A percentile compares a stretch with the other conserved stretches of the same genome.
Conservation (phyloP, 2,797 vertebrate genomes). For the Tokudaia tokunoshimensis region DNA sequence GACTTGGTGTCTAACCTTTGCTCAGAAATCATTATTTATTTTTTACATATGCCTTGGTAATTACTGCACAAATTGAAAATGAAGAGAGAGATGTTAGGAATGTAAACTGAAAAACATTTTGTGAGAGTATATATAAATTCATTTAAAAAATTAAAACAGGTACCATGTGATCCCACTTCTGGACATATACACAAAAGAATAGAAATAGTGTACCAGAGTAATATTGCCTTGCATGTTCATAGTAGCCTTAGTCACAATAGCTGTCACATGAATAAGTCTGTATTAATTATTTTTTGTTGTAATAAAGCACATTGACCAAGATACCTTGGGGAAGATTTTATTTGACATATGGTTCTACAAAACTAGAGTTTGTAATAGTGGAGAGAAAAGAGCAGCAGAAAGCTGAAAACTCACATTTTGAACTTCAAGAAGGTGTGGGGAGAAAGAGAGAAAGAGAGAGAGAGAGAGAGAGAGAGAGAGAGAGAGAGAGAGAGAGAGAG, state of each 20-base stretch:
- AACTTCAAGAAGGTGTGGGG: background rate
- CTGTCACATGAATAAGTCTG: background rate
- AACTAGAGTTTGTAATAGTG: background rate
- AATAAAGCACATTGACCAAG: background rate
- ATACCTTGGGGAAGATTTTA: background rate
- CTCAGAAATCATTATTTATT: background rate
- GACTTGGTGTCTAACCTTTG: background rate
- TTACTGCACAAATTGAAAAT: background rate
- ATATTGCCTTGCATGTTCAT: background rate
- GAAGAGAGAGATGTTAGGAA: background rate
- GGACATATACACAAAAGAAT: background rate
- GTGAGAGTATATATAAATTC: background rate
- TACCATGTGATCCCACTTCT: background rate
- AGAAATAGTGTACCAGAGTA: background rate
- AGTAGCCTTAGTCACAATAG: background rate
- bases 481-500: background rate
- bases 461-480: background rate
- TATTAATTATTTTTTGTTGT: background rate
- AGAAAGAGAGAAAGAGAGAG: background rate
- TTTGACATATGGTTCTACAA: background rate
- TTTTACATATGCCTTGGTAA: background rate
- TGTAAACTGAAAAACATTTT: background rate
- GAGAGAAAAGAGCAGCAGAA: background rate
- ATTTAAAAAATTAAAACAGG: background rate
- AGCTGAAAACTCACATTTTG: background rate